Evolutionary conservation across 2,888 invertebrate genomes (phyloP).

Genomic region (Protophormia terraenovae): DNA sequence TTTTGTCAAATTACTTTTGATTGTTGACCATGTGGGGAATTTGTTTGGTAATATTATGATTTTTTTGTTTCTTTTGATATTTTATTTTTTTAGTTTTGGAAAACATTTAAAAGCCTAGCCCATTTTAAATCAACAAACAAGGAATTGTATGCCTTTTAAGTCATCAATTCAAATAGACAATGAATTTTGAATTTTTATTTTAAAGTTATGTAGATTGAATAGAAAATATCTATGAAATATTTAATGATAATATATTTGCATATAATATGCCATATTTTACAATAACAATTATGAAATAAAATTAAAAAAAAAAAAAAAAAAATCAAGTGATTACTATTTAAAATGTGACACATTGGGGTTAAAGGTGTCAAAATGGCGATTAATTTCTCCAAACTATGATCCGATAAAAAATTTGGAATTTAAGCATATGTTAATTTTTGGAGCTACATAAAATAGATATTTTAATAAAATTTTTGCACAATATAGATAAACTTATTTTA

Average conservation of each 20-base stretch:
- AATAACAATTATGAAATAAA: neutral
- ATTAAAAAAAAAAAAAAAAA: no score
- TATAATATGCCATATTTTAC: neutral
- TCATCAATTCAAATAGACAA: neutral
- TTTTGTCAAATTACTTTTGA: conserved; percentile 68
- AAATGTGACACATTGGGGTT: no score
- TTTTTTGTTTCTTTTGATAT: no score
- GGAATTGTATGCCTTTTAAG: conserved; percentile 43
- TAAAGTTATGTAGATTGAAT: conserved; percentile 25
- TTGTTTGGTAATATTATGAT: conserved; percentile 15
- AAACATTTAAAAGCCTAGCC: conserved; percentile 50
- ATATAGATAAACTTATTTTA: no score
- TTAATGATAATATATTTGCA: neutral
- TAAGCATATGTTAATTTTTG: no score
- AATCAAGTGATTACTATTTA: no score
- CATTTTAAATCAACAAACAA: conserved; percentile 42
- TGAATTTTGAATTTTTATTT: conserved; percentile 3
- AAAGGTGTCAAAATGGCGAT: no score
- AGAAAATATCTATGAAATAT: neutral
- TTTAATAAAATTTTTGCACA: no score
- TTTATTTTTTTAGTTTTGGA: conserved; percentile 17
- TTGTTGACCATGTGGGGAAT: conserved; percentile 57
- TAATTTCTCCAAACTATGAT: no score
- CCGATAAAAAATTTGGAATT: no score
- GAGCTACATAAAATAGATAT: no score